Percentiles rank a stretch among this genome's conserved stretches.
Evolutionary conservation across 1,140 invertebrate genomes (phyloP).

Genomic region (Cotesia chilonis): DNA sequence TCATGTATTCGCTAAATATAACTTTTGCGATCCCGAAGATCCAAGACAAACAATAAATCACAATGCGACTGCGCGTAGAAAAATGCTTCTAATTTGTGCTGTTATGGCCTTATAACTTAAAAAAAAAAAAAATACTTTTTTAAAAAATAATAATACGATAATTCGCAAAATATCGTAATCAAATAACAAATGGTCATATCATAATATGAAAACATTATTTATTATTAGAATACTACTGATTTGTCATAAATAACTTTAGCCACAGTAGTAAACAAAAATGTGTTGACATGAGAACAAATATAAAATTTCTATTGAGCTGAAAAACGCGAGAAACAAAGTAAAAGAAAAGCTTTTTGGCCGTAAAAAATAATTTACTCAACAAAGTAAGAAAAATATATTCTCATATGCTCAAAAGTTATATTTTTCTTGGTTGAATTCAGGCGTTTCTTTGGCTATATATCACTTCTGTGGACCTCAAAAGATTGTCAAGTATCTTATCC

Average conservation of each 20-base stretch:
- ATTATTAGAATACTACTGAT: too few species aligned
- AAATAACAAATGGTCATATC: too few species aligned
- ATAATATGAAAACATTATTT: too few species aligned
- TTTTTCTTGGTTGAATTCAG: slow-evolving; percentile 17
- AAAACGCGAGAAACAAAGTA: slow-evolving; percentile 4
- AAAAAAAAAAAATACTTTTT: neutral
- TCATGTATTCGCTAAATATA: slow-evolving; percentile 55
- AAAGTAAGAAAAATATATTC: neutral
- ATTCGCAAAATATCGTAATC: too few species aligned
- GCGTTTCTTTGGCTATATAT: slow-evolving; percentile 35
- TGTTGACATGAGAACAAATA: neutral
- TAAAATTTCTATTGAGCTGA: slow-evolving; percentile 17
- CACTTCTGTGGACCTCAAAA: slow-evolving; percentile 39
- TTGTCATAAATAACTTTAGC: too few species aligned
- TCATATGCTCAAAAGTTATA: slow-evolving; percentile 1
- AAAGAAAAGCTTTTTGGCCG: slow-evolving; percentile 10
- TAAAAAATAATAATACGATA: neutral
- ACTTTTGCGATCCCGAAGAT: slow-evolving; percentile 43
- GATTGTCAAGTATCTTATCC: slow-evolving; percentile 32
- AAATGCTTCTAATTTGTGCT: slow-evolving; percentile 50
- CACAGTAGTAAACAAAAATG: too few species aligned
- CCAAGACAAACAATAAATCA: slow-evolving; percentile 53
- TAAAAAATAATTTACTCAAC: slow-evolving; percentile 23
- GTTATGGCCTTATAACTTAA: slow-evolving; percentile 7
- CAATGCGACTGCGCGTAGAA: slow-evolving; percentile 44